Evolutionary conservation across 2,797 vertebrate genomes (phyloP), one percentile per base, ranked within the genome.

Genomic region (Typhlichthys eigenmanni): DNA sequence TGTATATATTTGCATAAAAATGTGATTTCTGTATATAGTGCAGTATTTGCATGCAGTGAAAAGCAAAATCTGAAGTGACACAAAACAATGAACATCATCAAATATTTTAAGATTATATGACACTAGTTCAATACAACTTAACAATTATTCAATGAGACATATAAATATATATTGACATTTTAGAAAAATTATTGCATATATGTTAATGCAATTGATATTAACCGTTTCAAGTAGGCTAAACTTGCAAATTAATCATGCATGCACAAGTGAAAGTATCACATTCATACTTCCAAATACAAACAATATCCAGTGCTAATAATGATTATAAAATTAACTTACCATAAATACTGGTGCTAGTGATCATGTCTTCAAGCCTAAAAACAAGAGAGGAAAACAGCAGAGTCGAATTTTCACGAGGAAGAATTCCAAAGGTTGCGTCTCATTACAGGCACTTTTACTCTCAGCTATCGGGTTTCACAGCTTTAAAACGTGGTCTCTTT

Each of bases 281-380:
- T 58, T 29, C 46, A 68, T 43, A 74, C 47, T 55, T 47, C 51
- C 50, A 69, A 75, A 77, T 51, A 47, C 50, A 32, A 81, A 60
- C 75, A 68, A 72, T 69, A 62, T 60, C 8, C 76, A 48, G 76
- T 24, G 48, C 55, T 4, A 49, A 62, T 46, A 62, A 91, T 59
- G 92, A 95, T 94, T 78, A 80, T 86, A 93, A 94, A 95, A 92
- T 85, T 88, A 86, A 98, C 96, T 82, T 98, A 98, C 97, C 97
- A 96, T 98, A 96, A 93, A 98, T 94, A 96, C 95, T 95, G 95
- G 93, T 95, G 96, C 96, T 98, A 94, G 96, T 96, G 95, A 99
- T 98, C 97, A 99, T 99, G 95, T 97, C 96, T 96, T 95, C 95
- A 94, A 90, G 87, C 88, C 88, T 89, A 88, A 87, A 89, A 89